Evolutionary conservation across 1,140 invertebrate species (phyloP), one percentile per base, ranked within the genome.

Genomic region (Palaemon carinicauda): DNA sequence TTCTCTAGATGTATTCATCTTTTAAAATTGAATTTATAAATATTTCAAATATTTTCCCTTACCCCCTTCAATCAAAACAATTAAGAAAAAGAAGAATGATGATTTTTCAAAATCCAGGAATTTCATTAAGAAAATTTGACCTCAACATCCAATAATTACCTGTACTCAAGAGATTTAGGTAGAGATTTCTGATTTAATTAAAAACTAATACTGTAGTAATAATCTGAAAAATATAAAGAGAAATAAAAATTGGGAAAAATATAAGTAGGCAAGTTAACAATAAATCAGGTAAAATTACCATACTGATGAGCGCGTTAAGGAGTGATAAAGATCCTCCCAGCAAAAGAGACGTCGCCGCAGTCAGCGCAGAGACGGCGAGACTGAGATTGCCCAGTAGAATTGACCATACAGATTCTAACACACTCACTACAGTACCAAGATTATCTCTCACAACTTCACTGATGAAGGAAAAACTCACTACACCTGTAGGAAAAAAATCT

Each of bases 241-340:
- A 41, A 41, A 41, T 4, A 41, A 41, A 41, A 41, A 82, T 41
- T 19, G 12, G 12, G n/a, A 82, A n/a, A 31, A 33, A 75, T 41
- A 50, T 31, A 69, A 54, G 27, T 10, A 56, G 5, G 73, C 21
- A 88, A n/a, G n/a, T 75, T 21, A 53, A 52, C 21, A n/a, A 50
- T 88, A 33, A 51, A n/a, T 10, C 12, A 71, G 19, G 17, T 31
- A 33, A 27, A 93, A 93, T 94, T 93, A 98, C 97, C 92, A 96
- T 94, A 91, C 96, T 97, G 27, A 99, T 93, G 82, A 97, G 93
- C 91, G 98, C 98, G 91, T 98, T 98, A 75, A 99, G 93, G 78
- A 99, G 94, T 15, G 97, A 97, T 24, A 97, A 96, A 85, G 98
- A 97, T 52, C 98, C 98, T 81, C 96, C 97, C 71, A 99, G 93